Conservation (phyloP, 1,140 invertebrate genomes). For the Drosophila asahinai region DNA sequence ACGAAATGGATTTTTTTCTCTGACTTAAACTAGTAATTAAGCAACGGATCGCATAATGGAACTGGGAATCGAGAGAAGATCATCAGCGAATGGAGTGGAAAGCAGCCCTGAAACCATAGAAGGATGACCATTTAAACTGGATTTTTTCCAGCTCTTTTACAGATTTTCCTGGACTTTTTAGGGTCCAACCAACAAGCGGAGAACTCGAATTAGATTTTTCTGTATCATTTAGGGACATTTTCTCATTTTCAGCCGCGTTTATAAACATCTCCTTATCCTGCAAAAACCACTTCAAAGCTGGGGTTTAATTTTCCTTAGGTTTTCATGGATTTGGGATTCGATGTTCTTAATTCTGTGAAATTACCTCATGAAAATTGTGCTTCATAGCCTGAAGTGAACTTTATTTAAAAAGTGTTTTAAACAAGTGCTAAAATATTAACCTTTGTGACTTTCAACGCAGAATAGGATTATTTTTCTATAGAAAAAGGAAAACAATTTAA, state of each 20-base stretch:
- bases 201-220: background rate
- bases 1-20: slow-evolving; percentile 61
- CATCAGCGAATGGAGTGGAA: background rate
- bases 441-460: slow-evolving; percentile 71
- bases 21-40: slow-evolving; percentile 46
- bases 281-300: background rate
- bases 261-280: background rate
- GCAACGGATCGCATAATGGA: background rate
- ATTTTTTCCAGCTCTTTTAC: background rate
- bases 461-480: background rate
- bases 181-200: background rate
- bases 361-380: background rate
- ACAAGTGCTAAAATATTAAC: slow-evolving; percentile 10
- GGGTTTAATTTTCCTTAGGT: background rate
- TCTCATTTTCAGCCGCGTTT: slow-evolving; percentile 32
- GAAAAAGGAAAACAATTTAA: background rate
- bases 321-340: background rate
- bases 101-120: background rate
- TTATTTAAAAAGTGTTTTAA: slow-evolving; percentile 12
- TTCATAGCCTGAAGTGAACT: background rate
- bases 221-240: slow-evolving; percentile 11
- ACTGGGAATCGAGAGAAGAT: slow-evolving; percentile 4
- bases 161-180: slow-evolving; percentile 10
- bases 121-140: slow-evolving; percentile 14
- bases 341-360: slow-evolving; percentile 4